phyloP scores from a whole-genome alignment of 2,888 invertebrate genomes.

The Drosophila formosana region DNA sequence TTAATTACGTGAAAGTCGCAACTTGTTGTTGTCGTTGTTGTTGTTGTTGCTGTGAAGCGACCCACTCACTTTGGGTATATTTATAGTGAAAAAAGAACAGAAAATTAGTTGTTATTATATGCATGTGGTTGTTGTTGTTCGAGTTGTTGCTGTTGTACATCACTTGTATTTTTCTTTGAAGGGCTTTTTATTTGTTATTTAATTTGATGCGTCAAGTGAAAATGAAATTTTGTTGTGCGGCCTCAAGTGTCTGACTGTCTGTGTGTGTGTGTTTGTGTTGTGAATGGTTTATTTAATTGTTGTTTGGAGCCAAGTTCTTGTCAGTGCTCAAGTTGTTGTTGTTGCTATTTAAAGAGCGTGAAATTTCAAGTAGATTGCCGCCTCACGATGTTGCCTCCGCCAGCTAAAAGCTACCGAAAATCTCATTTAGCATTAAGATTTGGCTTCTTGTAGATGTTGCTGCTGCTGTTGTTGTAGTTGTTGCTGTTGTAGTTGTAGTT shows the following conservation, averaged over 20 bases:
- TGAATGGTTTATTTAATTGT: constrained; percentile 54
- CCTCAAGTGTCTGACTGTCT: constrained; percentile 14
- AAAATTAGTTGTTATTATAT: constrained; percentile 72
- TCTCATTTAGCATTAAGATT: constrained; percentile 49
- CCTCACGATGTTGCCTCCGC: constrained; percentile 59
- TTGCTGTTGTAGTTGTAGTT: constrained; percentile 29
- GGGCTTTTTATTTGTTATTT: constrained; percentile 63
- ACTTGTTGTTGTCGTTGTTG: not conserved
- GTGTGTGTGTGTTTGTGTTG: constrained; percentile 21
- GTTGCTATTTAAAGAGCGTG: constrained; percentile 71
- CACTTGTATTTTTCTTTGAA: constrained; percentile 33
- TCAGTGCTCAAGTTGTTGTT: constrained; percentile 35
- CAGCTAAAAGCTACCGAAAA: constrained; percentile 66
- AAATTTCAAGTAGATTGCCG: constrained; percentile 75
- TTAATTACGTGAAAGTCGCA: constrained; percentile 75
- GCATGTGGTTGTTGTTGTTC: constrained; percentile 22
- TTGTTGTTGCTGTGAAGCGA: not conserved
- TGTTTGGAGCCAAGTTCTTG: constrained; percentile 47
- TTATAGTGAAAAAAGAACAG: constrained; percentile 61
- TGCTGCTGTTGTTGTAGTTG: constrained; percentile 14
- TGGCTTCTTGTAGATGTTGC: constrained; percentile 21
- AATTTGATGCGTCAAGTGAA: constrained; percentile 77
- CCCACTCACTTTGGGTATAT: constrained; percentile 20
- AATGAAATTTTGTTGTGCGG: constrained; percentile 65
- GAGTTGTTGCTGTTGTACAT: constrained; percentile 17